These are phyloP conservation scores for Drosophila kohkoa DNA, from an alignment of 1,140 invertebrate genomes.

Conservation along the genomic window DNA sequence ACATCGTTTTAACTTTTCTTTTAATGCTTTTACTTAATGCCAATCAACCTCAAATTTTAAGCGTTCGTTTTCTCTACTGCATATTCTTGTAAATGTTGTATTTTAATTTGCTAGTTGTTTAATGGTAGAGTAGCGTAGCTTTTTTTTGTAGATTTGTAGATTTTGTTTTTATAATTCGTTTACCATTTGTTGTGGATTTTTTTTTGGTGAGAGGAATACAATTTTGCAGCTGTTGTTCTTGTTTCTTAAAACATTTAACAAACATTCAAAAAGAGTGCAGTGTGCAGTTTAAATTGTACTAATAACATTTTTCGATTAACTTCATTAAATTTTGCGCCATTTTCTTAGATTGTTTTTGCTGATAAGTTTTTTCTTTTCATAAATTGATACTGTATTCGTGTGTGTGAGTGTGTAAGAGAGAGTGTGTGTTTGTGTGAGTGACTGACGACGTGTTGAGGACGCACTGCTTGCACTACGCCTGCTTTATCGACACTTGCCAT, in stretches of 20 bases:
- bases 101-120: slow-evolving; percentile 60
- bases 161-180: slow-evolving; percentile 79
- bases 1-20: slow-evolving; percentile 74
- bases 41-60: slow-evolving; percentile 84
- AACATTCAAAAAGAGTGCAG: slow-evolving; percentile 81
- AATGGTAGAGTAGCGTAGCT: slow-evolving; percentile 71
- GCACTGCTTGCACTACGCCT: slow-evolving; percentile 23
- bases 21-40: slow-evolving; percentile 77
- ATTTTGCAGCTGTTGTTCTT: slow-evolving; percentile 72
- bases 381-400: slow-evolving; percentile 10
- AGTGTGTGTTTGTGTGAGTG: not conserved
- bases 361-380: slow-evolving; percentile 41
- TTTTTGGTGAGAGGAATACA: slow-evolving; percentile 61
- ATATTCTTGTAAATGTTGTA: slow-evolving; percentile 62
- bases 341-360: slow-evolving; percentile 24
- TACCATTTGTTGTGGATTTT: slow-evolving; percentile 64
- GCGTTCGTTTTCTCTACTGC: slow-evolving; percentile 80
- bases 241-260: slow-evolving; percentile 73
- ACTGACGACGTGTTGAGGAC: not conserved
- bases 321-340: slow-evolving; percentile 33
- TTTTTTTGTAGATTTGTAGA: slow-evolving; percentile 32
- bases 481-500: slow-evolving; percentile 16
- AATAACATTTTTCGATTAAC: slow-evolving; percentile 60
- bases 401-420: slow-evolving; percentile 2
- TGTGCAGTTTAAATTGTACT: slow-evolving; percentile 83